Evolutionary conservation across 2,113 vertebrate genomes (phyloP), one percentile per base, ranked within the genome.

Genomic region (Hippolais icterina): DNA sequence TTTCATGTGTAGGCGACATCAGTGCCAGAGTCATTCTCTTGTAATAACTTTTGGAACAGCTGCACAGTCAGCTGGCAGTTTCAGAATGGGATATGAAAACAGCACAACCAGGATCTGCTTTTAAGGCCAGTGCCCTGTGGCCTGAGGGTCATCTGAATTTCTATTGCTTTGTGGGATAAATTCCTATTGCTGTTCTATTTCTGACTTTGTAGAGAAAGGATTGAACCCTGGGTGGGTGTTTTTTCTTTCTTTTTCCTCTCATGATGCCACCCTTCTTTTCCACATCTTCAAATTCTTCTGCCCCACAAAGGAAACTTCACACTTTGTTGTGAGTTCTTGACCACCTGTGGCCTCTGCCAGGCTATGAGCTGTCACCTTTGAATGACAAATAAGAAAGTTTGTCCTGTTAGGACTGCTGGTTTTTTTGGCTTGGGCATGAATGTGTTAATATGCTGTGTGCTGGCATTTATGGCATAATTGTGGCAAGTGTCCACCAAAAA

Each of bases 381-480:
- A 9, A 57, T 70, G 28, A 57, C 12, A 52, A 17, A 12, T 47
- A 21, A 56, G 14, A 20, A 61, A 33, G 10, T 12, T 6, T 15
- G 6, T 56, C 12, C 5, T 0, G 0, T 31, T 35, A 41, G 16
- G 13, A 8, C 2, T 50, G 18, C 16, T 52, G 5, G 5, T 22
- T 41, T 28, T 44, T 42, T 41, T 42, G 50, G n/a, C 39, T 50
- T 74, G 35, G 60, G 18, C 39, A 2, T 25, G n/a, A 6, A 9
- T 63, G 46, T 37, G 2, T 65, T 23, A 2, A 1, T 50, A 14
- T 16, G 6, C 21, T 2, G 0, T 13, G 14, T 66, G 18, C 47
- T 79, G 29, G 35, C 17, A 16, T 60, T 41, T 90, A 15, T 50
- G 70, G 29, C 15, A 3, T 50, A 21, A 6, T 8, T 0, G 1